Base-by-base conservation (phyloP, 2,797 vertebrate species). In the Xyrichtys novacula region DNA sequence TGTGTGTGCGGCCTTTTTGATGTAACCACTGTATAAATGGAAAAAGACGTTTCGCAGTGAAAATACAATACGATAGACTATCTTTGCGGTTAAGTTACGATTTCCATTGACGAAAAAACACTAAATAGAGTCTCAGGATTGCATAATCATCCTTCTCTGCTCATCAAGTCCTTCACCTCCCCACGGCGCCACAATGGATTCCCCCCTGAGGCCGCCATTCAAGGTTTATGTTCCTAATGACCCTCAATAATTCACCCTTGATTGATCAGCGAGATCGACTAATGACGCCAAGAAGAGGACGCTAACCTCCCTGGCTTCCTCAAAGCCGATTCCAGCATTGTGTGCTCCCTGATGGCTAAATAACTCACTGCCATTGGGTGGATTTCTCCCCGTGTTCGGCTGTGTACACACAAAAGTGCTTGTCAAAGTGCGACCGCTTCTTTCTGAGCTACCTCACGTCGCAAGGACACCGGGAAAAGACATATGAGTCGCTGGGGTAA, bases 181-280 rank as follows among this genome's bases (percentile, higher is more conserved):
- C 78, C 68, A 40, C 76, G 16, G 71, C 3, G 23, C 39, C 52
- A 65, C 50, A 76, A 85, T 76, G 59, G 61, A 85, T 83, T 68
- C 40, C 38, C 71, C 66, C 80, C 59, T 1, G 46, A 68, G 76
- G 78, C 65, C 72, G 43, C 46, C 40, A 50, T 72, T 80, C 68
- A 55, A 54, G 75, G 67, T 78, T 84, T 86, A 80, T 60, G 47
- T 53, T 63, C 69, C 67, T 88, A 89, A 90, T 80, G 85, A 80
- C 80, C 82, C 23, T 4, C 78, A 71, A 74, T 84, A 83, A 85
- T 61, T 89, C 78, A 84, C 3, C 65, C 6, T 6, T 47, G 76
- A 91, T 81, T 86, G 85, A 92, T 88, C 81, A 42, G 70, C 1
- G 6, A 48, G 76, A 84, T 85, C 46, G 15, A 80, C 79, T 76